Evolutionary conservation across 2,113 vertebrate species (phyloP).

Genomic region (Oryzias celebensis): DNA sequence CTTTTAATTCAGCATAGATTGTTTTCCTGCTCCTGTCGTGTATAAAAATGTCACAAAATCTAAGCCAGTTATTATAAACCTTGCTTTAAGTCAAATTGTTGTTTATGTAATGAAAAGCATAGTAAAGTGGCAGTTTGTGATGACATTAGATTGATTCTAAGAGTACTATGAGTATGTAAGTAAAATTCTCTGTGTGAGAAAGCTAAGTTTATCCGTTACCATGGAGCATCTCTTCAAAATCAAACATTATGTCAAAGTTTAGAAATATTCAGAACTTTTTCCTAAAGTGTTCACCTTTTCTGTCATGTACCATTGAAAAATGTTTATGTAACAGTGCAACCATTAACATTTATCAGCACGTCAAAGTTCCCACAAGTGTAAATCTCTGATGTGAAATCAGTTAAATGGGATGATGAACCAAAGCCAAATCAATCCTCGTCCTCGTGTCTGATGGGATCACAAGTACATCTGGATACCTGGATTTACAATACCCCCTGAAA

Average conservation of each 20-base stretch:
- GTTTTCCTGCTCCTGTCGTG: slow-evolving; percentile 4
- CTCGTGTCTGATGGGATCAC: slow-evolving; percentile 36
- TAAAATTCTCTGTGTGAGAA: neutral
- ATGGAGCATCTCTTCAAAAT: neutral
- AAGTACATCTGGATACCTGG: slow-evolving; percentile 33
- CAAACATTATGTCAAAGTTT: neutral
- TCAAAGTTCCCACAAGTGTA: neutral
- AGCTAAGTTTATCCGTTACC: neutral
- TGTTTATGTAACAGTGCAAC: no score
- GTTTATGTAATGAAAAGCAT: slow-evolving; percentile 1
- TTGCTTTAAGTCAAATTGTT: neutral
- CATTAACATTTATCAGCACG: neutral
- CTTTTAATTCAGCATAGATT: no score
- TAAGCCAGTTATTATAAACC: slow-evolving; percentile 4
- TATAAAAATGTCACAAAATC: slow-evolving; percentile 32
- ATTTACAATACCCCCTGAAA: slow-evolving; percentile 19
- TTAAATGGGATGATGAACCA: slow-evolving; percentile 24
- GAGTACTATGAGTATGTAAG: slow-evolving; percentile 9
- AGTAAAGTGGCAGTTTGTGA: slow-evolving; percentile 5
- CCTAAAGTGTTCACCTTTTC: neutral
- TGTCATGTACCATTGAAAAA: neutral
- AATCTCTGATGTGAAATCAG: slow-evolving; percentile 1
- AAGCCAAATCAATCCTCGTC: slow-evolving; percentile 17
- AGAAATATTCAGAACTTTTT: neutral
- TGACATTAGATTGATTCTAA: neutral